Evolutionary conservation across 1,140 invertebrate species (phyloP).

Genomic region (Sinonovacula constricta): DNA sequence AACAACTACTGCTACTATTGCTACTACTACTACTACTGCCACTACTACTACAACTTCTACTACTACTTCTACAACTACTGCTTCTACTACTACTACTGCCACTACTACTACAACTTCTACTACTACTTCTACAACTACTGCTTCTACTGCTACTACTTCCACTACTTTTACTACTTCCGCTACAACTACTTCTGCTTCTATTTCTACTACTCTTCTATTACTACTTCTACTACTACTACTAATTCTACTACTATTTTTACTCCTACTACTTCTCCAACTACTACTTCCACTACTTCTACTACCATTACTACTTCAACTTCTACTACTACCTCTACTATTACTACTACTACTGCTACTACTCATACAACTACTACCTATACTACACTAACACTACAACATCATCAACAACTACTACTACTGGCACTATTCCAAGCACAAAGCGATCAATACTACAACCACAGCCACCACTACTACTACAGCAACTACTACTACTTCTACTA

Average conservation of each 20-base stretch:
- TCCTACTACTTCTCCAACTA: neutral
- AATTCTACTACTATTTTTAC: too few species aligned
- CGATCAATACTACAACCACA: neutral
- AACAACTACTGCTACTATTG: neutral
- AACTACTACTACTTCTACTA: neutral
- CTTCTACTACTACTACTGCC: neutral
- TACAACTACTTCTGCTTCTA: too few species aligned
- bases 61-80: too few species aligned
- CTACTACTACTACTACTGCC: neutral
- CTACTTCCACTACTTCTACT: too few species aligned
- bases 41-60: neutral
- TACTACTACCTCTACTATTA: neutral
- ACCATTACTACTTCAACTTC: too few species aligned
- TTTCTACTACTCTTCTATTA: too few species aligned
- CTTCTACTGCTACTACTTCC: too few species aligned
- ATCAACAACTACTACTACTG: neutral
- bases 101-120: neutral
- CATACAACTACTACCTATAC: too few species aligned
- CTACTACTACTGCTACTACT: neutral
- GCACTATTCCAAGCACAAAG: neutral
- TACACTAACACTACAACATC: neutral
- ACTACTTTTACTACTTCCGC: too few species aligned
- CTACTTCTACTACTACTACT: too few species aligned
- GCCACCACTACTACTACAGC: neutral
- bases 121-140: neutral